Conservation (phyloP, 2,888 invertebrate species). For the Nymphalis urticae region DNA sequence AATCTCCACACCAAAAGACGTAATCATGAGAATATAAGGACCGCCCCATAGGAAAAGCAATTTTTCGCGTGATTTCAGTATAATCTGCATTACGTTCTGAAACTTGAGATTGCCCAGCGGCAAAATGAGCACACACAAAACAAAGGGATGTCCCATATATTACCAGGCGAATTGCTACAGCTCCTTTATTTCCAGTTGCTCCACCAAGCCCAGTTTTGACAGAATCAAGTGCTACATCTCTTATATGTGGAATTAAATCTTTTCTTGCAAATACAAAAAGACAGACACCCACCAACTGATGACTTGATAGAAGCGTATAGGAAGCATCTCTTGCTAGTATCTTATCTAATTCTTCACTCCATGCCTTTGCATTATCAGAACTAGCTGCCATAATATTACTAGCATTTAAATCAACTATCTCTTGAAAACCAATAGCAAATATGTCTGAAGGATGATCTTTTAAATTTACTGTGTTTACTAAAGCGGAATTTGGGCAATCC, state of each 20-base stretch:
- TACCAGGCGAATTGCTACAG: constrained; percentile 94
- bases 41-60: constrained; percentile 94
- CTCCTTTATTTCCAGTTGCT: constrained; percentile 98
- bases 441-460: constrained; percentile 90
- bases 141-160: constrained; percentile 96
- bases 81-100: constrained; percentile 98
- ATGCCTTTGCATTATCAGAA: constrained; percentile 93
- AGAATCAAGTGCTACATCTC: constrained; percentile 96
- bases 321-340: constrained; percentile 92
- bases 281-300: constrained; percentile 98
- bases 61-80: constrained; percentile 95
- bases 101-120: constrained; percentile 98
- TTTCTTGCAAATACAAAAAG: constrained; percentile 96
- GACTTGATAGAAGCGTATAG: constrained; percentile 95
- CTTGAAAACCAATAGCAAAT: constrained; percentile 98
- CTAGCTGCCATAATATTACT: constrained; percentile 98
- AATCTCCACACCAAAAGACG: constrained; percentile 99
- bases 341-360: constrained; percentile 97
- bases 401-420: constrained; percentile 99
- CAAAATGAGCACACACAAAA: constrained; percentile 99
- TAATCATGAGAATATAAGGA: constrained; percentile 97
- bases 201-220: constrained; percentile 99
- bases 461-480: constrained; percentile 72
- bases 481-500: constrained; percentile 86
- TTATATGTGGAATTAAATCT: constrained; percentile 92